phyloP scores from a whole-genome alignment of 92 coral and sea anemone genomes.

The Heliopora coerulea region DNA sequence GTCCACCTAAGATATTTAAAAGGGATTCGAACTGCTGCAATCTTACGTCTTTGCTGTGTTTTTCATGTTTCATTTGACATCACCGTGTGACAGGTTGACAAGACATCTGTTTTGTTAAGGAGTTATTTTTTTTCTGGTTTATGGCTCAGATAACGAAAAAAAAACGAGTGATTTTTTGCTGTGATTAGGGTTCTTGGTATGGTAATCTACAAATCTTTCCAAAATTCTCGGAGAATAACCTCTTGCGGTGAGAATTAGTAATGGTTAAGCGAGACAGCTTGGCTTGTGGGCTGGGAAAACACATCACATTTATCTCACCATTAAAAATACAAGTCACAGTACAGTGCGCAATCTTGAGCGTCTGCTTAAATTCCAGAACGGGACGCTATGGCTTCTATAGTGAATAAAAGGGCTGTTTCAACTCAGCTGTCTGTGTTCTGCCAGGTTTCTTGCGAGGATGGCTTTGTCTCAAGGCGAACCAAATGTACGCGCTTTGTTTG shows the following conservation, averaged over 20 bases:
- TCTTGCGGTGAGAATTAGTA: constrained; percentile 25
- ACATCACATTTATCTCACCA: constrained; percentile 24
- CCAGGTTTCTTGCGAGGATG: neutral
- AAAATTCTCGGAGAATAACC: constrained; percentile 25
- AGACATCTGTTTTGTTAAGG: constrained; percentile 21
- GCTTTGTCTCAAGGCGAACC: neutral
- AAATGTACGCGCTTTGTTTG: neutral
- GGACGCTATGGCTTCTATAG: neutral
- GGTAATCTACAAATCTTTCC: constrained; percentile 24
- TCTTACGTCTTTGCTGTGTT: too few relatives aligned
- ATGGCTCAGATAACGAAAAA: neutral
- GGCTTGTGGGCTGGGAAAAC: constrained; percentile 20
- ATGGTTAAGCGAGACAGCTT: constrained; percentile 29
- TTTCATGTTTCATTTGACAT: neutral
- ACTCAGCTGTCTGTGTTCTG: neutral
- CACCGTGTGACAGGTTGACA: neutral
- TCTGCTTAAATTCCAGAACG: too few relatives aligned
- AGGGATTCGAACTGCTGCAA: too few relatives aligned
- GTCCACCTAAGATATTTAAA: neutral
- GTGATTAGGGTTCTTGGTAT: constrained; percentile 25
- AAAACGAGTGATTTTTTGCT: constrained; percentile 17
- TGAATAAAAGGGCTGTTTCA: neutral
- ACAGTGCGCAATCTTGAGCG: too few relatives aligned
- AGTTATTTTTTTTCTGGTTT: constrained; percentile 24
- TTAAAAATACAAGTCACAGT: neutral